Base-by-base conservation (phyloP, 2,797 vertebrate genomes). In the Chrosomus eos region DNA sequence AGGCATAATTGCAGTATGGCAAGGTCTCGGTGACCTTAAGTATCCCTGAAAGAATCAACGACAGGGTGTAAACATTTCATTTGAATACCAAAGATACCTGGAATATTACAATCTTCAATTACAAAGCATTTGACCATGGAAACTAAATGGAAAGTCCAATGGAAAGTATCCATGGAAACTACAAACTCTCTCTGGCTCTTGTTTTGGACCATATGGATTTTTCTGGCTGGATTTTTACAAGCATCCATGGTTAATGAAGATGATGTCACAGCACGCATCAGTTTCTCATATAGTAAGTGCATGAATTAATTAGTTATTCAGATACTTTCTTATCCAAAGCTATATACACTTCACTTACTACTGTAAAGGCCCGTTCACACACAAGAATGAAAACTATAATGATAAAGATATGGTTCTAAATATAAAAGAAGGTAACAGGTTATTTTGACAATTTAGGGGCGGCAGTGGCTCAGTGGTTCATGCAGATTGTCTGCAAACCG, bases 251-350 rank as follows among this genome's bases (percentile, higher is more conserved):
- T 67, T 13, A 78, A 48, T 68, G 83, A 87, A 72, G 83, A 87
- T 78, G 86, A 85, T 67, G 83, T 78, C 43, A 82, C 73, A 16
- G 79, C 83, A 58, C 86, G 86, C 66, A 85, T 87, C 74, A 87
- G 73, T 66, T 87, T 85, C 74, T 36, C 55, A 45, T 85, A 85
- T 76, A 85, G 86, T 87, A 79, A 87, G 86, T 85, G 45, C 14
- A 51, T 53, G 7, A 38, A 31, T 45, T 31, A n/a, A n/a, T 58
- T 64, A 0, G 28, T 66, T 66, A 48, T 48, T 80, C 23, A n/a
- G 31, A 58, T 70, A 21, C 13, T 33, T 60, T 84, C 55, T 71
- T 71, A 48, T 84, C 18, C 7, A 80, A 48, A 51, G 11, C 23
- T 11, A 11, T 68, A 77, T 68, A 45, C 21, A 7, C 23, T 48